A percentile compares a stretch with the other conserved stretches of the same genome.
phyloP scores from a whole-genome alignment of 2,113 vertebrate genomes.

The Cercocebus atys region DNA sequence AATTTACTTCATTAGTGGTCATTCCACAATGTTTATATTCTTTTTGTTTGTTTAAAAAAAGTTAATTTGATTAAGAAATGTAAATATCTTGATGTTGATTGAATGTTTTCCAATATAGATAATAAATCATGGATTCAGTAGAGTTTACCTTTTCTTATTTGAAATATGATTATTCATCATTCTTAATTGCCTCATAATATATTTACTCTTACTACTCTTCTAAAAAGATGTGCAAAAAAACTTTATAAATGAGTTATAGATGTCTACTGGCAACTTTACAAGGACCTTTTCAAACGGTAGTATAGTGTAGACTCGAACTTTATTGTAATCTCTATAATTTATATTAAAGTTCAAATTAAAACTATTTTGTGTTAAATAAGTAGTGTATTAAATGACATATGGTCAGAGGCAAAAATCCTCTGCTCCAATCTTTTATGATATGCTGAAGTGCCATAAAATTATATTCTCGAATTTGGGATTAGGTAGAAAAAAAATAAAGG shows the following conservation, averaged over 20 bases:
- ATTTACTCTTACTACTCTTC: not conserved
- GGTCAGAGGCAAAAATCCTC: not conserved
- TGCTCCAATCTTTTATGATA: not conserved
- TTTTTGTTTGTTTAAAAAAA: not conserved
- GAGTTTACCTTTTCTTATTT: not conserved
- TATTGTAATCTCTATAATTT: not conserved
- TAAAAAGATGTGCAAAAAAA: not conserved
- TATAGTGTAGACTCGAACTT: not conserved
- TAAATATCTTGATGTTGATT: not conserved
- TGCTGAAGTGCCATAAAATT: not conserved
- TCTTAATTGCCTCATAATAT: not conserved
- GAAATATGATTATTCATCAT: not conserved
- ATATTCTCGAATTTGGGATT: not conserved
- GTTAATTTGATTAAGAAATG: not conserved
- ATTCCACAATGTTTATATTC: not conserved
- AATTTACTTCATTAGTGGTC: not conserved
- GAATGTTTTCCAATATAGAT: not conserved
- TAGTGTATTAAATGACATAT: not conserved
- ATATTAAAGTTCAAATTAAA: conserved; percentile 4
- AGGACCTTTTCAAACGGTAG: not conserved
- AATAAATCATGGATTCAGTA: not conserved
- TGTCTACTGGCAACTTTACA: not conserved
- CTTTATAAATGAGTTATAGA: not conserved
- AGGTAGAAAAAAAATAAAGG: not conserved
- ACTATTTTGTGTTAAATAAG: not conserved